Conservation (phyloP, 2,888 invertebrate genomes). For the Minunthozetes semirufus region DNA sequence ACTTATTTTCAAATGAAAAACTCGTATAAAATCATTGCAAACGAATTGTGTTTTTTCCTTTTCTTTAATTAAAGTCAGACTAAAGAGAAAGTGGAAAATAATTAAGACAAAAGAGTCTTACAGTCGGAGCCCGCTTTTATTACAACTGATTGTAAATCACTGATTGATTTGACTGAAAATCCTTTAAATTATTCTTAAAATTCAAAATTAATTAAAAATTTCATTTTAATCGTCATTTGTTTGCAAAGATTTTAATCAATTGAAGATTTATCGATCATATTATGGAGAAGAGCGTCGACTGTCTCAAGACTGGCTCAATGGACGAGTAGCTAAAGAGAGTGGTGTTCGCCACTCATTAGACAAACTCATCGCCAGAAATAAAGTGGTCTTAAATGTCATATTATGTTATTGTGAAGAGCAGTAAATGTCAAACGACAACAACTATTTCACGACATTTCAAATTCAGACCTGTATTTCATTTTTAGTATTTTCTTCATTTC, state of each 20-base stretch:
- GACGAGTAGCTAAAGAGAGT: neutral
- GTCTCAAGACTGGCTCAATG: too few species aligned
- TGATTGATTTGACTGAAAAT: too few species aligned
- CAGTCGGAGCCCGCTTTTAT: neutral
- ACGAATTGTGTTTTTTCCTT: neutral
- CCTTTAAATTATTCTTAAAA: too few species aligned
- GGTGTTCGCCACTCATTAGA: neutral
- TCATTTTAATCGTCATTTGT: too few species aligned
- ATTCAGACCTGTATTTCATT: neutral
- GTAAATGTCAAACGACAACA: conserved; percentile 2
- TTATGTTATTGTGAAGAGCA: neutral
- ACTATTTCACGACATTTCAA: neutral
- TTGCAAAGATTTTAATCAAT: too few species aligned
- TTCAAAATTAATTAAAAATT: too few species aligned
- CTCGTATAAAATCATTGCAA: neutral
- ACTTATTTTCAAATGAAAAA: too few species aligned
- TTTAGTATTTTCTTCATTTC: neutral
- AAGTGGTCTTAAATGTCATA: neutral
- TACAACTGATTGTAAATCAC: too few species aligned
- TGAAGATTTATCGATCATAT: too few species aligned
- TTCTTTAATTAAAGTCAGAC: neutral
- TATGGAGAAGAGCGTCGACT: too few species aligned
- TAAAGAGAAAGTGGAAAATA: neutral
- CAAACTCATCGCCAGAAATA: neutral
- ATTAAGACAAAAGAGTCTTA: neutral